A percentile compares a stretch with the other conserved stretches of the same genome.
These are phyloP conservation scores for Oreortyx pictus DNA, from an alignment of 2,797 vertebrate genomes.

Conservation along the genomic window DNA sequence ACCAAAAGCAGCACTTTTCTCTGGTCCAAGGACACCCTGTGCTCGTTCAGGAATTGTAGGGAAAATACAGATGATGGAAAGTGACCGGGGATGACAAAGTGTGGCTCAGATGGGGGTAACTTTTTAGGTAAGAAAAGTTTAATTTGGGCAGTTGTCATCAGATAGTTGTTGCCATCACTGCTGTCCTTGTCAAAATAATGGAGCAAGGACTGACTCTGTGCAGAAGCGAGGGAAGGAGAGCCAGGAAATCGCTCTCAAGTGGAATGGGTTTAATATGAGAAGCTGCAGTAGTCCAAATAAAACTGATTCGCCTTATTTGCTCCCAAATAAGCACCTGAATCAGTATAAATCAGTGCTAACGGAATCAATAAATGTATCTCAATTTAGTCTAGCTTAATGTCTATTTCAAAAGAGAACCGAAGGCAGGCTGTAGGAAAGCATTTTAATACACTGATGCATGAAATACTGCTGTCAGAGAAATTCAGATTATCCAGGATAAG, in stretches of 20 bases:
- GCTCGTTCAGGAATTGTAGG: not conserved
- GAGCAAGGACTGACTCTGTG: not conserved
- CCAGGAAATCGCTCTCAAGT: not conserved
- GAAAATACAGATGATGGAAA: accelerated
- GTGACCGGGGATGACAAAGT: not conserved
- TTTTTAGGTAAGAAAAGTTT: not conserved
- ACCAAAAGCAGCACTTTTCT: not conserved
- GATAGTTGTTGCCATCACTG: not conserved
- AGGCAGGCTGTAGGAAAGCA: not conserved
- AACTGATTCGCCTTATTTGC: not conserved
- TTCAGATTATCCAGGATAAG: not conserved
- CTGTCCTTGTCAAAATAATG: not conserved
- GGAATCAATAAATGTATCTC: not conserved
- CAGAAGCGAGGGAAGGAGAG: not conserved
- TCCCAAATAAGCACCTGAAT: not conserved
- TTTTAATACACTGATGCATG: not conserved
- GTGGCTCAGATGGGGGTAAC: not conserved
- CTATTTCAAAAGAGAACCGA: not conserved
- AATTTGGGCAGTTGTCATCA: not conserved
- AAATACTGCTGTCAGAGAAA: conserved; percentile 15
- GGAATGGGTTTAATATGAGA: not conserved
- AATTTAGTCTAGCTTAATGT: not conserved
- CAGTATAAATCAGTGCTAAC: conserved; percentile 6
- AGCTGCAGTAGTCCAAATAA: not conserved
- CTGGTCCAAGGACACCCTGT: not conserved